Evolutionary conservation across 2,797 vertebrate genomes (phyloP), one percentile per base, ranked within the genome.

Genomic region (Pagetopsis macropterus): DNA sequence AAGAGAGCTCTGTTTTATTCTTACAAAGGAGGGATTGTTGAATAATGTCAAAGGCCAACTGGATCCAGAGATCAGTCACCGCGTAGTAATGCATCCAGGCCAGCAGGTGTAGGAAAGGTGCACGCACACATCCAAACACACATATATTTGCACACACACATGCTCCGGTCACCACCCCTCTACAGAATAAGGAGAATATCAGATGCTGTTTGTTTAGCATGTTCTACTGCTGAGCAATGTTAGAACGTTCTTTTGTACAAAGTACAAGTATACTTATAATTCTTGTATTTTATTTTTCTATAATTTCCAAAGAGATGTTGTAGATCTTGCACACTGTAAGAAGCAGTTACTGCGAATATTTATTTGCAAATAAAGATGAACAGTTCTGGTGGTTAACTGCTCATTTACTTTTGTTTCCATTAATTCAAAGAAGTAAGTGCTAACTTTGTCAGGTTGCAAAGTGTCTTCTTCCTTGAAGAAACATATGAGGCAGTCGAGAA

Each of bases 231-330:
- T 97, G 95, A 97, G 95, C 95, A 96, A 96, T 96, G 95, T 97
- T 96, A 94, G 93, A 95, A 95, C 95, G 82, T 92, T 98, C 95
- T 97, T 98, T 98, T 97, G 96, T 98, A 97, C 96, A 97, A 97
- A 95, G 96, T 98, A 98, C 96, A 98, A 98, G 94, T 96, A 88
- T 88, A 96, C 92, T 94, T 95, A 95, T 94, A 95, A 96, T 96
- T 96, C 96, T 93, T 96, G 96, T 96, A 97, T 97, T 97, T 98
- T 98, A 98, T 98, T 98, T 98, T 98, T 98, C 94, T 97, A 98
- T 98, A 76, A 97, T 97, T 98, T 98, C 95, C 94, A 97, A 97
- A 96, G 96, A 95, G 92, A 95, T 95, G 96, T 97, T 96, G 96
- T 96, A 96, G 95, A 96, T 95, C 95, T 97, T 97, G 96, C 94